These are phyloP conservation scores for Phortica variegata DNA, from an alignment of 1,140 invertebrate genomes.

Conservation along the genomic window DNA sequence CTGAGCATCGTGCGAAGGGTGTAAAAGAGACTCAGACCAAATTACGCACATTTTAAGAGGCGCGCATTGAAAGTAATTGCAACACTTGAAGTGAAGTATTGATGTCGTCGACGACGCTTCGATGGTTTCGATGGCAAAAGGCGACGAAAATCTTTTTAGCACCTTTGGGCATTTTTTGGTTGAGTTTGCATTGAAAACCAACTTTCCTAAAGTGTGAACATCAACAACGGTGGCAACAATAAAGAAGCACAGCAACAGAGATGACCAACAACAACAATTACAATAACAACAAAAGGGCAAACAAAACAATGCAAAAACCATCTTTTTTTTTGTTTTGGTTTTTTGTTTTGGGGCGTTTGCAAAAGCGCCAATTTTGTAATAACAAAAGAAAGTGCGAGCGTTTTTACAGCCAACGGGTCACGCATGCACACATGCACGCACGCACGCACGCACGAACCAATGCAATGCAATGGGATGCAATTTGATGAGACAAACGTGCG, in stretches of 20 bases:
- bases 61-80: constrained; percentile 1
- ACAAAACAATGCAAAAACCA: constrained; percentile 1
- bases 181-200: constrained; percentile 32
- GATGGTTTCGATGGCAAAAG: constrained; percentile 26
- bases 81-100: background rate
- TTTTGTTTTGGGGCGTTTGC: too few relatives aligned
- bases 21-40: too few relatives aligned
- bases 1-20: too few relatives aligned
- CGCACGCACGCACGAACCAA: too few relatives aligned
- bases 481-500: too few relatives aligned
- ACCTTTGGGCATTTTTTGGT: constrained; percentile 26
- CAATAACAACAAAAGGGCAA: background rate
- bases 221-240: too few relatives aligned
- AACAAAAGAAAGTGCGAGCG: constrained; percentile 49
- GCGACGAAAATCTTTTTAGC: constrained; percentile 41
- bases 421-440: too few relatives aligned
- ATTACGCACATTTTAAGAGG: constrained; percentile 10
- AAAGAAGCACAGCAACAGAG: too few relatives aligned
- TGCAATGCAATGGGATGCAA: too few relatives aligned
- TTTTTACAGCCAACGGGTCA: background rate
- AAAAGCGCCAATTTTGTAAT: constrained; percentile 34
- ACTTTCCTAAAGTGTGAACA: constrained; percentile 54
- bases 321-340: too few relatives aligned
- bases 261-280: too few relatives aligned
- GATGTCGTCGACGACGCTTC: constrained; percentile 48